Percentiles rank a stretch among this genome's conserved stretches.
These are phyloP conservation scores for Dioctria linearis DNA, from an alignment of 2,888 invertebrate species.

Conservation along the genomic window DNA sequence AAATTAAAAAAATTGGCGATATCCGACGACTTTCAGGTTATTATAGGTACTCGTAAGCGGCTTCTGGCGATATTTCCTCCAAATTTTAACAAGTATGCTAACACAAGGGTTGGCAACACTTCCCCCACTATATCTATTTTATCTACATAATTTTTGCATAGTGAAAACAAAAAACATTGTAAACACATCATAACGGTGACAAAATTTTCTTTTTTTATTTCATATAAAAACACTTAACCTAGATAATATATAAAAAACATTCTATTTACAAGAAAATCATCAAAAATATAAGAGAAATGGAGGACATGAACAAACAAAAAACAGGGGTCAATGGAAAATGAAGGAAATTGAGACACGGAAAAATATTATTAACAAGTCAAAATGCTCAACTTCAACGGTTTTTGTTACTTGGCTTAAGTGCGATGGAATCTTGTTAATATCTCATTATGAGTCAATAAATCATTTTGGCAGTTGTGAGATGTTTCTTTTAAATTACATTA, in stretches of 20 bases:
- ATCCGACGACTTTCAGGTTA: too few species aligned
- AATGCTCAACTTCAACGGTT: constrained; percentile 56
- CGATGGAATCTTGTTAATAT: constrained; percentile 38
- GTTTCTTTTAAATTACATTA: constrained; percentile 43
- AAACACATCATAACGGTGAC: constrained; percentile 67
- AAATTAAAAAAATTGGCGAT: too few species aligned
- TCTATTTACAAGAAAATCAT: constrained; percentile 64
- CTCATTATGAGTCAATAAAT: constrained; percentile 51
- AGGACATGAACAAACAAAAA: constrained; percentile 19
- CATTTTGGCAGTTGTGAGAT: constrained; percentile 57
- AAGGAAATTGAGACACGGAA: neutral
- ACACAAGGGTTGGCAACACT: too few species aligned
- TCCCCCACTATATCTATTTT: too few species aligned
- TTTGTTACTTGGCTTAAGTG: constrained; percentile 56
- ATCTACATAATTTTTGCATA: too few species aligned
- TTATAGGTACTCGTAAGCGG: too few species aligned
- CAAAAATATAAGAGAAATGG: constrained; percentile 29
- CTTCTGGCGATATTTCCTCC: too few species aligned
- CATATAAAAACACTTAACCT: constrained; percentile 61
- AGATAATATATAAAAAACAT: constrained; percentile 58
- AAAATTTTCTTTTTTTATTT: constrained; percentile 71
- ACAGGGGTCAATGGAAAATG: neutral
- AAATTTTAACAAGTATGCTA: too few species aligned
- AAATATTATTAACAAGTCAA: constrained; percentile 26
- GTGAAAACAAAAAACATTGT: too few species aligned